Percentiles rank a stretch among this genome's conserved stretches.
Evolutionary conservation across 2,888 invertebrate species (phyloP).

Genomic region (Plagiodera versicolora): DNA sequence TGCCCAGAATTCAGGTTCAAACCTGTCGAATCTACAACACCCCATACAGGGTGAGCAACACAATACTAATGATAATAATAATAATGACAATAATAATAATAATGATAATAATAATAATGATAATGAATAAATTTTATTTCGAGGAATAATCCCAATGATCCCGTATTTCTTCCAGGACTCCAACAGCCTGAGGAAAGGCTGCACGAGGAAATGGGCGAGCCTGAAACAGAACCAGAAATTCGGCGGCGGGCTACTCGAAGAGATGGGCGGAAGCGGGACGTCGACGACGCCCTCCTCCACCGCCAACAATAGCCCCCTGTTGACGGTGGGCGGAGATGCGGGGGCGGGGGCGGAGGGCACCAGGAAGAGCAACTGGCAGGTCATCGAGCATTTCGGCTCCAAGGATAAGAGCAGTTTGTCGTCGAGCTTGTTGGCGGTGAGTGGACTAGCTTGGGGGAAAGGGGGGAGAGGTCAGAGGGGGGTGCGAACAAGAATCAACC

Average conservation of each 20-base stretch:
- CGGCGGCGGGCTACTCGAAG: constrained; percentile 26
- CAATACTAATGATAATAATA: too few species aligned
- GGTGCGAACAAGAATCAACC: too few species aligned
- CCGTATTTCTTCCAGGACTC: constrained; percentile 43
- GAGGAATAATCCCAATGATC: too few species aligned
- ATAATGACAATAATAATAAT: too few species aligned
- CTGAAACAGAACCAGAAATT: constrained; percentile 55
- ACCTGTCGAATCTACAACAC: too few species aligned
- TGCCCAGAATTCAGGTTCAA: too few species aligned
- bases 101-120: too few species aligned
- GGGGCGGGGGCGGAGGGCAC: constrained; percentile 59
- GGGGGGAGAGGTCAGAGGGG: constrained; percentile 49
- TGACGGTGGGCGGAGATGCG: constrained; percentile 30
- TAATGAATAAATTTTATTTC: too few species aligned
- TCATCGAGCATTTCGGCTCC: constrained; percentile 80
- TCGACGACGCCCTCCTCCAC: constrained; percentile 45
- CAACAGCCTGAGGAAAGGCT: constrained; percentile 47
- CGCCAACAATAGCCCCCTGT: constrained; percentile 44
- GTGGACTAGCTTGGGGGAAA: constrained; percentile 66
- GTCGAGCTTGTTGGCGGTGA: constrained; percentile 67
- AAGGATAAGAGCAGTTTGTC: constrained; percentile 63
- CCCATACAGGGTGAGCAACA: too few species aligned
- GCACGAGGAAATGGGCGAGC: constrained; percentile 58
- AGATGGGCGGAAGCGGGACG: constrained; percentile 40
- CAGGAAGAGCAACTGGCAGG: constrained; percentile 88